Percentiles rank a stretch among this genome's conserved stretches.
Evolutionary conservation across 2,888 invertebrate genomes (phyloP).

Genomic region (Mythimna impura): DNA sequence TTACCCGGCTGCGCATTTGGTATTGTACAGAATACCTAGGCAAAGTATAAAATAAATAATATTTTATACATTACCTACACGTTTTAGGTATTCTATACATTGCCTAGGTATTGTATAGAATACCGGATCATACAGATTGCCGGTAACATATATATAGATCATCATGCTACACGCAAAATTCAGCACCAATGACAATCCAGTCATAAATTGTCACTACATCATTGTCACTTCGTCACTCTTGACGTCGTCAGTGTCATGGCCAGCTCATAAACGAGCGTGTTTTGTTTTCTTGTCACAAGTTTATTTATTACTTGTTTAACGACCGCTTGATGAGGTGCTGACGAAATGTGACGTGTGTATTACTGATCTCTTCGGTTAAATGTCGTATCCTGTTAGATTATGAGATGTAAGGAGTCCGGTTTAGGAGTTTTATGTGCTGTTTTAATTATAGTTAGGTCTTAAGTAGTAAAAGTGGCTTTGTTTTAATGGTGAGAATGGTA

Average conservation of each 20-base stretch:
- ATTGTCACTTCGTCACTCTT: constrained; percentile 34
- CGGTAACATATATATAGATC: no score
- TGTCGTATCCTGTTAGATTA: constrained; percentile 42
- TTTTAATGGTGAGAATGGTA: not conserved
- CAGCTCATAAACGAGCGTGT: constrained; percentile 56
- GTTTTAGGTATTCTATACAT: no score
- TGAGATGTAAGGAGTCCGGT: constrained; percentile 6
- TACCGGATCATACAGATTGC: no score
- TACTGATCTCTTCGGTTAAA: constrained; percentile 7
- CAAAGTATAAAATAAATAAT: no score
- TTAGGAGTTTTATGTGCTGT: constrained; percentile 14
- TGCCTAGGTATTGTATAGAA: no score
- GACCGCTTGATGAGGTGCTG: constrained; percentile 66
- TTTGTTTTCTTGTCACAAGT: constrained; percentile 65
- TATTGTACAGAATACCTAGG: no score
- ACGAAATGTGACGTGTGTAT: constrained; percentile 31
- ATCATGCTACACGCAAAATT: not conserved
- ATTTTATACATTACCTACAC: no score
- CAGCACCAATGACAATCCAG: not conserved
- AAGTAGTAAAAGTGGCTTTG: not conserved
- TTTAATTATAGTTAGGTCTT: constrained; percentile 14
- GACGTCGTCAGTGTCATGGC: constrained; percentile 43
- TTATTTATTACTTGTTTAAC: constrained; percentile 70
- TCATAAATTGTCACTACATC: constrained; percentile 44
- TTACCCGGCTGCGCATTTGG: no score